Evolutionary conservation across 2,797 vertebrate species (phyloP).

Genomic region (Acipenser transmontanus): DNA sequence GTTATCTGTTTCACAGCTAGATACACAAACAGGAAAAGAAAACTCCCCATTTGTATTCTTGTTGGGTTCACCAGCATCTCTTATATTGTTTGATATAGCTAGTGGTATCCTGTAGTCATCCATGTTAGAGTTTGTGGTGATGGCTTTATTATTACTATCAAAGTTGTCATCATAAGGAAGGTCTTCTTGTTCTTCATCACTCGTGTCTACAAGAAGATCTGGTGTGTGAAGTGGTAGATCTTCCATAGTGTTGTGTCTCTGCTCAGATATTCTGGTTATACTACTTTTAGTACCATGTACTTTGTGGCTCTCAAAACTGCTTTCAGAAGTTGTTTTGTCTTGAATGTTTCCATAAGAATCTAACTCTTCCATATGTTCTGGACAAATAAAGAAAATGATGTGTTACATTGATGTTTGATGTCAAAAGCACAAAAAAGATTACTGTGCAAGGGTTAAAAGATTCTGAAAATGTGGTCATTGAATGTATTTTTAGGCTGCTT

Average conservation of each 20-base stretch:
- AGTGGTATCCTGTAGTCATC: neutral
- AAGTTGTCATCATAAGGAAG: conserved; percentile 61
- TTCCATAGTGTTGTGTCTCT: conserved; percentile 37
- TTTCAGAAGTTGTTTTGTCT: conserved; percentile 40
- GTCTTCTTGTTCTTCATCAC: conserved; percentile 72
- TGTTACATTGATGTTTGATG: too few relatives aligned
- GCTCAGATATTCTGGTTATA: conserved; percentile 18
- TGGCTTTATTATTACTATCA: conserved; percentile 19
- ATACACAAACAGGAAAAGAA: neutral
- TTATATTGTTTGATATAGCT: neutral
- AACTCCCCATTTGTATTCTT: neutral
- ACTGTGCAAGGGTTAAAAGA: too few relatives aligned
- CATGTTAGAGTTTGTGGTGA: neutral
- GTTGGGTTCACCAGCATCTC: neutral
- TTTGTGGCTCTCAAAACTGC: conserved; percentile 26
- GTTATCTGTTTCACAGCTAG: neutral
- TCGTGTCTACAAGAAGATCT: conserved; percentile 48
- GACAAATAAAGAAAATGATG: conserved; percentile 20
- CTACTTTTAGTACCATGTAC: conserved; percentile 25
- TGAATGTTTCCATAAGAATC: conserved; percentile 23
- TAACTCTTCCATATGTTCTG: conserved; percentile 39
- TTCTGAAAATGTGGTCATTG: too few relatives aligned
- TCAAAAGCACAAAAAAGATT: too few relatives aligned
- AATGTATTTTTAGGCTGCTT: too few relatives aligned
- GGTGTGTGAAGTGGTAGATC: neutral